phyloP scores from a whole-genome alignment of 1,140 invertebrate genomes.

The Tyrophagus putrescentiae region DNA sequence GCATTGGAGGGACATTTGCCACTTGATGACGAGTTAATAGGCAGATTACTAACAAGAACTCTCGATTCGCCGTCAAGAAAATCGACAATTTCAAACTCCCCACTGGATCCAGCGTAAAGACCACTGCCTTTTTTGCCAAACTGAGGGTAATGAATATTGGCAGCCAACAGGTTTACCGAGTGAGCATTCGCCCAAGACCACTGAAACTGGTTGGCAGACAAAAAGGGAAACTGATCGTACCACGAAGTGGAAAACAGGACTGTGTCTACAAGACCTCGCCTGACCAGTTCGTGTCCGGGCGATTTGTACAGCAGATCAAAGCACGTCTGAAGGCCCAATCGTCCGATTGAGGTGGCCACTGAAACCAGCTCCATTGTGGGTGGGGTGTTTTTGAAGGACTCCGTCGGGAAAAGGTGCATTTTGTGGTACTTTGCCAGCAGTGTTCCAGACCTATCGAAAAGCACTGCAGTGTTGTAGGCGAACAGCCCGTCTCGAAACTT shows the following conservation, averaged over 20 bases:
- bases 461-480: slow-evolving; percentile 58
- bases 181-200: slow-evolving; percentile 39
- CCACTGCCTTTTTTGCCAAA: slow-evolving; percentile 25
- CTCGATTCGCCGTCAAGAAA: background rate
- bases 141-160: slow-evolving; percentile 43
- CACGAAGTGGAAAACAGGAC: slow-evolving; percentile 54
- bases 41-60: background rate
- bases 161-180: slow-evolving; percentile 42
- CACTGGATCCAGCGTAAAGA: slow-evolving; percentile 21
- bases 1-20: background rate
- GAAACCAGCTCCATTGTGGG: slow-evolving; percentile 36
- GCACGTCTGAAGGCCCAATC: slow-evolving; percentile 57
- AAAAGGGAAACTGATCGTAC: slow-evolving; percentile 54
- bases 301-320: slow-evolving; percentile 54
- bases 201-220: slow-evolving; percentile 40
- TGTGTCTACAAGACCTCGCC: slow-evolving; percentile 43
- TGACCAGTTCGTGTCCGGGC: slow-evolving; percentile 41
- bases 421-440: slow-evolving; percentile 54
- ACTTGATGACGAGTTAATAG: background rate
- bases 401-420: slow-evolving; percentile 50
- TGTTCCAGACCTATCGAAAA: slow-evolving; percentile 47
- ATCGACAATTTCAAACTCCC: background rate
- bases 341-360: slow-evolving; percentile 40
- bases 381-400: slow-evolving; percentile 39
- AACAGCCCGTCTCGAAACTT: slow-evolving; percentile 34